Percentiles rank a stretch among this genome's conserved stretches.
Conservation (phyloP, 2,888 invertebrate genomes). For the Drosophila tanythrix region DNA sequence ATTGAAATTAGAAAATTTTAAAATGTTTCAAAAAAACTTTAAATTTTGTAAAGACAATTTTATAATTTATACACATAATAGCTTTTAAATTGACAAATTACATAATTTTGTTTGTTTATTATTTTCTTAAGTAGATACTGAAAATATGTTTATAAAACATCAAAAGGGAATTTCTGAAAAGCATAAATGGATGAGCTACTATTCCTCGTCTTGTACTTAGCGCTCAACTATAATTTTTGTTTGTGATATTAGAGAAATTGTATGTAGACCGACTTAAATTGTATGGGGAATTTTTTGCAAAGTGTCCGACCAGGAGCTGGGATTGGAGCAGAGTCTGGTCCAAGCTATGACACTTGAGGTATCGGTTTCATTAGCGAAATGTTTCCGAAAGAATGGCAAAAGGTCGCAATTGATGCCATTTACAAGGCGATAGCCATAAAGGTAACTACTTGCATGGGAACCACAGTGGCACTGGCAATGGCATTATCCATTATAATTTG, state of each 20-base stretch:
- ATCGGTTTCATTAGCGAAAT: constrained; percentile 80
- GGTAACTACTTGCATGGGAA: constrained; percentile 12
- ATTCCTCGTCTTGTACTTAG: neutral
- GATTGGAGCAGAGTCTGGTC: constrained; percentile 37
- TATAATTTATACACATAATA: neutral
- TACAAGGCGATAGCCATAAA: constrained; percentile 63
- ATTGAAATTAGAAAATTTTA: neutral
- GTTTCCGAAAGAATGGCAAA: constrained; percentile 77
- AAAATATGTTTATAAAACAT: neutral
- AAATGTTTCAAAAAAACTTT: neutral
- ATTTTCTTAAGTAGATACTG: neutral
- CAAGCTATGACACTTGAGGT: constrained; percentile 71
- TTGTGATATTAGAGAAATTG: neutral
- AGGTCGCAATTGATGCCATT: constrained; percentile 80
- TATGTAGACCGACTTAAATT: neutral
- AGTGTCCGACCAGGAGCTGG: constrained; percentile 44
- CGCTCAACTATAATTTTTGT: neutral
- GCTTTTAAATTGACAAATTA: neutral
- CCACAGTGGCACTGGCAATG: constrained; percentile 21
- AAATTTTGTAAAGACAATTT: neutral
- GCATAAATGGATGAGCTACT: neutral
- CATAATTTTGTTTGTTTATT: neutral
- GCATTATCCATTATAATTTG: constrained; percentile 68
- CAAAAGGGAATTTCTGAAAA: neutral
- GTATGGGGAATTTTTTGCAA: neutral